Percentiles rank a stretch among this genome's conserved stretches.
phyloP scores from a whole-genome alignment of 2,888 invertebrate genomes.

The Ischnura elegans region DNA sequence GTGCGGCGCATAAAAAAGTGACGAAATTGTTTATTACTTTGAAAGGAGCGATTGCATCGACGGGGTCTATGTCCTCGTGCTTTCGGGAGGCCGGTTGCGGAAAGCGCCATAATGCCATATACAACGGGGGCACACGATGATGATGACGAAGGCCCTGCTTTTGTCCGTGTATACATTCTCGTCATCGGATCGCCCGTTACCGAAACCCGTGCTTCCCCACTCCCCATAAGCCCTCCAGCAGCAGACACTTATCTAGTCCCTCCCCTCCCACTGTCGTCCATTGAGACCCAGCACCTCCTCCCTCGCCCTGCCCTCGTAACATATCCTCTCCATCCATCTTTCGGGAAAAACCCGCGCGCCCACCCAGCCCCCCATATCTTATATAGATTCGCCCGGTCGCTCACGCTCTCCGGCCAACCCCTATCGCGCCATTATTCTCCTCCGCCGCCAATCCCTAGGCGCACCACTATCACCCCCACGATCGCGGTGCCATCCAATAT shows the following conservation, averaged over 20 bases:
- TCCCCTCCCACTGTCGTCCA: background rate
- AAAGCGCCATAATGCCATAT: background rate
- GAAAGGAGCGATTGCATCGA: background rate
- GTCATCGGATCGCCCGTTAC: conserved; percentile 19
- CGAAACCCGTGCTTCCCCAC: background rate
- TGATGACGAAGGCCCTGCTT: background rate
- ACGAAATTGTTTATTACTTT: background rate
- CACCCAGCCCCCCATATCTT: background rate
- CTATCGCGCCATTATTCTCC: conserved; percentile 54
- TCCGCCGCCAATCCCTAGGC: conserved; percentile 48
- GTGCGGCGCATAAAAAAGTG: background rate
- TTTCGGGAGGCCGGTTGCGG: background rate
- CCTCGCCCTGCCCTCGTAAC: conserved; percentile 50
- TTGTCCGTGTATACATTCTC: conserved; percentile 35
- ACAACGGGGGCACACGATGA: conserved; percentile 11
- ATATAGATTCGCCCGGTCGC: background rate
- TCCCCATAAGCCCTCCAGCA: background rate
- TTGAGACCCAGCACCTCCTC: background rate
- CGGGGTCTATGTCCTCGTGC: background rate
- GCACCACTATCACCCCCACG: conserved; percentile 53
- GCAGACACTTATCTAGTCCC: conserved; percentile 15
- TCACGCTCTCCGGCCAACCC: conserved; percentile 8
- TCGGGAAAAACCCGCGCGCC: background rate
- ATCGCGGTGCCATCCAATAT: conserved; percentile 64
- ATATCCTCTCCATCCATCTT: conserved; percentile 41